Base-by-base conservation (phyloP, 2,113 vertebrate species). In the Onychostruthus taczanowskii region DNA sequence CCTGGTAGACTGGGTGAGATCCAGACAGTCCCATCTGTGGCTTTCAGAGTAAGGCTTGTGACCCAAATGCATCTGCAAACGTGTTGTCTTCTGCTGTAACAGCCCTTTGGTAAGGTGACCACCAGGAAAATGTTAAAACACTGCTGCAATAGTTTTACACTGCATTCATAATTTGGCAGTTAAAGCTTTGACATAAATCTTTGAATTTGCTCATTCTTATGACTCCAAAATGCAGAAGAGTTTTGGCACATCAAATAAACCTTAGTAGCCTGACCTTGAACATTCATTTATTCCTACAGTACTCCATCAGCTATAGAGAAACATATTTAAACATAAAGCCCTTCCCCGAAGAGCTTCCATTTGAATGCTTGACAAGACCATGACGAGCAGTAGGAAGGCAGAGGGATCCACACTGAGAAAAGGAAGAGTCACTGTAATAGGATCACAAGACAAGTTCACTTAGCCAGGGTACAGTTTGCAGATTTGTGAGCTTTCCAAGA, bases 251-350 rank as follows among this genome's bases (percentile, higher is more conserved):
- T 78, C 55, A 88, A 80, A 88, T 59, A n/a, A 77, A 86, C 35
- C 70, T 91, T 20, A 84, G 52, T 19, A 90, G 61, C n/a, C 46
- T 67, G 82, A 90, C 43, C 72, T 90, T 84, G 72, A 90, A 55
- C 23, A 33, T 64, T 78, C 79, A 86, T 84, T 94, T 90, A 86
- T 92, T 84, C 61, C 77, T 91, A 63, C 39, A 61, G 50, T 39
- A 75, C 33, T 84, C 6, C 47, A 95, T 35, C 49, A 93, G 64
- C 61, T 78, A 59, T 50, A 92, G 61, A 86, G 83, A 92, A 96
- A 94, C 46, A 79, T 79, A 88, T 33, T 93, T 87, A 93, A 96
- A 92, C 68, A 88, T 81, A 81, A 90, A 95, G 64, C 56, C 68
- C 66, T 90, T 92, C 85, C 41, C 76, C 0, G 0, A 95, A 90